Evolutionary conservation across 2,888 invertebrate species (phyloP), one percentile per base, ranked within the genome.

Genomic region (Scaeva pyrastri): DNA sequence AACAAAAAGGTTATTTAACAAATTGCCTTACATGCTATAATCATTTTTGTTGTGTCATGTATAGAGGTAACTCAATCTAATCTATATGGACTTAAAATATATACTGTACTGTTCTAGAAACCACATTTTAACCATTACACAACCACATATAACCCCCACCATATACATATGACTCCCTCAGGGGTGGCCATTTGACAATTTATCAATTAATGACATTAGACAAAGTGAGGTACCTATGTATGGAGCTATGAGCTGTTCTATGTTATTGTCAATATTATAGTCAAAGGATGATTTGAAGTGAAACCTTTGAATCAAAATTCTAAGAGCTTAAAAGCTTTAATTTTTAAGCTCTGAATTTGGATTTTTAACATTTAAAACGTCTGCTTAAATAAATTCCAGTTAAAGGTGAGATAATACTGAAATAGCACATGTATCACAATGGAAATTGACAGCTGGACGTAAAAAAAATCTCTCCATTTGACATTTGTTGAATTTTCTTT

Each of bases 171-270:
- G 1, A 6, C 72, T 64, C 19, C 62, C 23, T 7, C 11, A 12
- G 5, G 58, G 58, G 68, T 77, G 48, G 55, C 58, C 72, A 73
- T 81, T 80, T 80, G 81, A 77, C 81, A 85, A 81, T 85, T 85
- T 85, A 73, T 76, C 81, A 80, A 81, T 85, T 85, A 85, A 81
- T 81, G 50, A 19, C 56, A 73, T 85, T 85, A 85, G 68, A 77
- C 70, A 76, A 80, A 77, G 76, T 73, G 68, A 72, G 55, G 66
- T 78, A 16, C 5, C 11, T 39, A 39, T 12, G 39, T 39, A 19
- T 1, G 11, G 11, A 19, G 2, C 21, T 31, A 31, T 31, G 6
- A 31, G 31, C 31, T 5, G 31, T 31, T 31, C 31, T 31, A 31
- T 31, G 31, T 3, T 31, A 31, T 31, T 16, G 16, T 14, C 5